Conservation (phyloP, 2,888 invertebrate genomes). For the Ernsta delagoae region DNA sequence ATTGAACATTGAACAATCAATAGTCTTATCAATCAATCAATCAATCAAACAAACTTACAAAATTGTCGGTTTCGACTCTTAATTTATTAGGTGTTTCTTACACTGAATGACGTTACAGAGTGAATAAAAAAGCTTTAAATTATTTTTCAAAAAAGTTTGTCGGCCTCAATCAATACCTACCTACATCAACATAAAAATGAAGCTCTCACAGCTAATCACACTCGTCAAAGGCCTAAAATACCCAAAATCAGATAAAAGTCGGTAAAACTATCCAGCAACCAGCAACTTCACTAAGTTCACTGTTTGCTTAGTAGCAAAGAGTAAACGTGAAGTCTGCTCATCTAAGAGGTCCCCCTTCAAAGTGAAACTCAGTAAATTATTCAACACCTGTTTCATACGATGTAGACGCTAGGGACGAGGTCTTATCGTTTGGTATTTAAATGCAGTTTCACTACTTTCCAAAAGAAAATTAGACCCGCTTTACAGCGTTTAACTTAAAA, state of each 20-base stretch:
- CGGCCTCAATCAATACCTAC: no score
- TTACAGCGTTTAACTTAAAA: conserved; percentile 24
- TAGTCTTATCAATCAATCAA: no score
- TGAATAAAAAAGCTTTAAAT: no score
- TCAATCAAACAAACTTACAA: no score
- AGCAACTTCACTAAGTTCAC: background rate
- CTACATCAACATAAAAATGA: background rate
- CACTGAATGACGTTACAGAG: no score
- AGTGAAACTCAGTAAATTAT: conserved; percentile 65
- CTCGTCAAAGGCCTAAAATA: background rate
- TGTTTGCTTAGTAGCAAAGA: conserved; percentile 44
- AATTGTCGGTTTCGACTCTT: no score
- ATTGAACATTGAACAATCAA: no score
- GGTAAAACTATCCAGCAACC: conserved; percentile 28
- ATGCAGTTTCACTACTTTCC: conserved; percentile 49
- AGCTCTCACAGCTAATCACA: background rate
- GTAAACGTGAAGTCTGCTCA: conserved; percentile 49
- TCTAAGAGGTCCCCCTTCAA: conserved; percentile 52
- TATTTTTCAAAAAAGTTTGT: no score
- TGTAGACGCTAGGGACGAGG: conserved; percentile 50
- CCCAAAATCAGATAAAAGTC: background rate
- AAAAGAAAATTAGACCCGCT: conserved; percentile 22
- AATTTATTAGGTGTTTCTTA: no score
- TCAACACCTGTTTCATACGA: conserved; percentile 56
- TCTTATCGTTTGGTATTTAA: conserved; percentile 57